Conservation (phyloP, 1,140 invertebrate species). For the Neotoxoptera formosana region DNA sequence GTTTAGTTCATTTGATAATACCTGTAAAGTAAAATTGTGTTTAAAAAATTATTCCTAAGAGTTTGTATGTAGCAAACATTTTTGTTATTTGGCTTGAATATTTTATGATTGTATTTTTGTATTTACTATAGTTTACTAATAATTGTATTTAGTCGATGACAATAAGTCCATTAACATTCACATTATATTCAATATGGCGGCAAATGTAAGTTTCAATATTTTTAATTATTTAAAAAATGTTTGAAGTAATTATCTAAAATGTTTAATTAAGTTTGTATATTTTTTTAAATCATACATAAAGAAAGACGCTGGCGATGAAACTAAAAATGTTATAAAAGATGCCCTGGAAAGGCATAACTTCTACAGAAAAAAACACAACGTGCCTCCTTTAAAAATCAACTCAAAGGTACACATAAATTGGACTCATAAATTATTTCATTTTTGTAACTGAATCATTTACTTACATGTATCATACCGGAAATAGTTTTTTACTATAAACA, state of each 20-base stretch:
- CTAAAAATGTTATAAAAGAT: background rate
- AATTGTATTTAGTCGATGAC: background rate
- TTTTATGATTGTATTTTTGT: background rate
- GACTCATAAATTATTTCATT: background rate
- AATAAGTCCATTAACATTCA: background rate
- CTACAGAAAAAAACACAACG: constrained; percentile 23
- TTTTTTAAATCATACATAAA: background rate
- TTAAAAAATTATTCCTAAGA: background rate
- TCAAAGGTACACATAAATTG: constrained; percentile 35
- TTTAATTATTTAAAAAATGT: no score
- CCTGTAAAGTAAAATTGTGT: background rate
- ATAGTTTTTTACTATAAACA: background rate
- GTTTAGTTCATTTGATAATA: background rate
- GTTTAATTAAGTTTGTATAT: no score
- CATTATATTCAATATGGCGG: background rate
- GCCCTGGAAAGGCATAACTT: constrained; percentile 14
- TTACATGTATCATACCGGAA: background rate
- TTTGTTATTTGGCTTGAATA: background rate
- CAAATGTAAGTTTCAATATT: background rate
- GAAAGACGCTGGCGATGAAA: background rate
- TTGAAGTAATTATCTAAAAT: background rate
- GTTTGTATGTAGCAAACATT: background rate
- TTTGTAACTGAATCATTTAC: no score
- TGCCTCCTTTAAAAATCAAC: background rate
- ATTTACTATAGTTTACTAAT: background rate